Conservation (phyloP, 2,797 vertebrate species). For the Uromys caudimaculatus region DNA sequence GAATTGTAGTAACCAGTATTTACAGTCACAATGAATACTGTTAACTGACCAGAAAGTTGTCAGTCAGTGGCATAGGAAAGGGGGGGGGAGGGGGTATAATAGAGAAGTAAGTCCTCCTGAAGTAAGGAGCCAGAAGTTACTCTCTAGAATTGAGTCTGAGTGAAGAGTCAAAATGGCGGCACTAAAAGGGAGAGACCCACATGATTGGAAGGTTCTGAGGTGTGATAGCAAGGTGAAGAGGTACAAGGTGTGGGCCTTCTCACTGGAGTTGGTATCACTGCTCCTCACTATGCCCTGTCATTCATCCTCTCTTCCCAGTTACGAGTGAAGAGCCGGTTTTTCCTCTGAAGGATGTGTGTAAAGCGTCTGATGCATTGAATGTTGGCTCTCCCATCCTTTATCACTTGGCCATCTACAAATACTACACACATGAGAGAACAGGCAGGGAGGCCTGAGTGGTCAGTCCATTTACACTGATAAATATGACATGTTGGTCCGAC, state of each 20-base stretch:
- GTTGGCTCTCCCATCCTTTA: not conserved
- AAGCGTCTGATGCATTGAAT: not conserved
- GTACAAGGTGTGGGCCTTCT: not conserved
- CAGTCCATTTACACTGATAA: not conserved
- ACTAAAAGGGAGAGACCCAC: not conserved
- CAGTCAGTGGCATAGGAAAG: not conserved
- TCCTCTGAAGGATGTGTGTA: not conserved
- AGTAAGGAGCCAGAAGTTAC: not conserved
- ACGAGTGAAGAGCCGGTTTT: not conserved
- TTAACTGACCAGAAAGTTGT: slow-evolving; percentile 29
- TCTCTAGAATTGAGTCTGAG: not conserved
- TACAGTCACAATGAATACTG: not conserved
- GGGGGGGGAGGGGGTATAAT: not conserved
- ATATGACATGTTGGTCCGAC: not conserved
- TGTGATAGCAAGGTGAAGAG: not conserved
- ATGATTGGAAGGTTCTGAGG: not conserved
- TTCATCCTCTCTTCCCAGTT: not conserved
- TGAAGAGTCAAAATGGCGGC: not conserved
- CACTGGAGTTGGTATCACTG: not conserved
- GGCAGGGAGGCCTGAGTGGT: not conserved
- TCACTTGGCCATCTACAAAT: not conserved
- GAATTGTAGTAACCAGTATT: slow-evolving; percentile 32
- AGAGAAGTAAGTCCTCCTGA: not conserved
- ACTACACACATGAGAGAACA: not conserved
- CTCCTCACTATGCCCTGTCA: not conserved